Evolutionary conservation across 2,888 invertebrate genomes (phyloP), one percentile per base, ranked within the genome.

Genomic region (Melikaiella ostensackeni): DNA sequence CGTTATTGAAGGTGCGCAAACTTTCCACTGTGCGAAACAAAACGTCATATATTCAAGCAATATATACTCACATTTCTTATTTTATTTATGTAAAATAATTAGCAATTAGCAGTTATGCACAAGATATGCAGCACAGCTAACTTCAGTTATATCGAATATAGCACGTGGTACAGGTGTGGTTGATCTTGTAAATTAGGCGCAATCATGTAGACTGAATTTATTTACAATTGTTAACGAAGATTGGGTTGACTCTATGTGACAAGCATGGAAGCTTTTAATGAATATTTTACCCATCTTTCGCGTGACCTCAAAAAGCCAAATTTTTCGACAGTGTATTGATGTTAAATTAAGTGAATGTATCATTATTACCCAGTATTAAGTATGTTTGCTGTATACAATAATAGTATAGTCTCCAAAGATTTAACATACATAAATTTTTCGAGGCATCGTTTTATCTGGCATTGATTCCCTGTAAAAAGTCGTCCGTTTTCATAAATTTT

Each of bases 81-180:
- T 61, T 62, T 61, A 61, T 42, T 16, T 59, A 16, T 62, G 27
- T 61, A 61, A 61, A 42, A 62, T 74, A 57, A 27, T 57, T 62
- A 62, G 24, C 61, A 30, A 46, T 24, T 75, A 42, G 42, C 35
- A 19, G 62, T 62, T n/a, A 84, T 82, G 80, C 79, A 79, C 79
- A 80, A 80, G 24, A 75, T 81, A 75, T 50, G 75, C 21, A 77
- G 74, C 16, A 82, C 80, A 38, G 74, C 80, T 62, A 80, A 76
- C 30, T 84, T 84, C 75, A 76, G 79, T 79, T 79, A 79, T 75
- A 82, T 85, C 73, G 83, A 86, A 82, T 82, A 78, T 74, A 86
- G 83, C 79, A 86, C 84, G 21, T 84, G 85, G 85, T 84, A 78
- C 76, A 83, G 86, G 73, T 81, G 74, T 30, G 76, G 5, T 16